Conservation (phyloP, 2,888 invertebrate genomes). For the Cephus pygmeus region DNA sequence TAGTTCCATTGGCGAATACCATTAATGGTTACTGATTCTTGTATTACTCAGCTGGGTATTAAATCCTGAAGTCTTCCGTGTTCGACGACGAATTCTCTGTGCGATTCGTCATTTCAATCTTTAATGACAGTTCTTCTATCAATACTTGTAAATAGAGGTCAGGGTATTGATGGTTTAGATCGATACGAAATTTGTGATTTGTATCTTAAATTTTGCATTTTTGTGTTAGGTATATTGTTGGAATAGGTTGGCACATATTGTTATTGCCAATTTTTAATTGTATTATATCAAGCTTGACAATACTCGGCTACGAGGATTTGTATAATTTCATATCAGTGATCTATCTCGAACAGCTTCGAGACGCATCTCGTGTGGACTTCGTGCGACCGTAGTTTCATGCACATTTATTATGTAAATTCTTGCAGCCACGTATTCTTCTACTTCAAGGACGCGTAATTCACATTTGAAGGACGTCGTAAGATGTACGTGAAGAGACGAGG, state of each 20-base stretch:
- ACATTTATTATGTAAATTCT: background rate
- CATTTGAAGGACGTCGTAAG: background rate
- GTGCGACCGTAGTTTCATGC: background rate
- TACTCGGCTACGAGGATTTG: background rate
- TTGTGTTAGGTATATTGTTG: background rate
- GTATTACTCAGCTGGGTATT: background rate
- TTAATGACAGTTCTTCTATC: background rate
- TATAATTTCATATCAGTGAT: background rate
- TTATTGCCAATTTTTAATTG: background rate
- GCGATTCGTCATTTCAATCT: background rate
- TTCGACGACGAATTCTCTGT: background rate
- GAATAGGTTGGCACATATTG: background rate
- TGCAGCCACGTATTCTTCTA: background rate
- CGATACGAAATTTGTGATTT: background rate
- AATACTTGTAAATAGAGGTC: background rate
- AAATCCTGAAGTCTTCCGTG: background rate
- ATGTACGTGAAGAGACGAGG: background rate
- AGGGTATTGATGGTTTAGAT: background rate
- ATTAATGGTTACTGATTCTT: background rate
- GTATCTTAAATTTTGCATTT: background rate
- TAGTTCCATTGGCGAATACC: background rate
- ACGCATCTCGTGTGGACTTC: background rate
- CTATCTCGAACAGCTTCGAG: background rate
- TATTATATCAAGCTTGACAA: background rate
- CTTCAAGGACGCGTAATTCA: background rate